Evolutionary conservation across 2,888 invertebrate species (phyloP).

Genomic region (Alviniconcha strummeri): DNA sequence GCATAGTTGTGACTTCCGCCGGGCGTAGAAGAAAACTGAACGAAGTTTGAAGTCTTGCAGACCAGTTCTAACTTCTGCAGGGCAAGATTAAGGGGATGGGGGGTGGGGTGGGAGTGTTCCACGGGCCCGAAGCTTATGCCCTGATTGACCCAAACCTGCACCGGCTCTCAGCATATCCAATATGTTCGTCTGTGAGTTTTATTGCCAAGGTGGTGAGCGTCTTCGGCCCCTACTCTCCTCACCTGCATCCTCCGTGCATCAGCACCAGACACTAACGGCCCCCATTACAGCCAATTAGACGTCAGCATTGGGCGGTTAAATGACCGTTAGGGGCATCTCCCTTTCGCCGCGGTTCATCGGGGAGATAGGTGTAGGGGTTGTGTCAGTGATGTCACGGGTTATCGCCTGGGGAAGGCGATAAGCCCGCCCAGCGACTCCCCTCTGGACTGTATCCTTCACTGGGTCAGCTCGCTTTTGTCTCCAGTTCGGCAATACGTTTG

Average conservation of each 20-base stretch:
- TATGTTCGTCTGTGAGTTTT: background rate
- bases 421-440: background rate
- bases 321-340: conserved; percentile 6
- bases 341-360: background rate
- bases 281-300: conserved; percentile 13
- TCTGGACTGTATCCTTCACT: too few relatives aligned
- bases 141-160: background rate
- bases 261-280: background rate
- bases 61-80: too few relatives aligned
- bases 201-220: background rate
- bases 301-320: background rate
- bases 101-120: too few relatives aligned
- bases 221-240: background rate
- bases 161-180: background rate
- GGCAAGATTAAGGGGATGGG: too few relatives aligned
- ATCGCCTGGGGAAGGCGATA: background rate
- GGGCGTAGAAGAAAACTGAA: too few relatives aligned
- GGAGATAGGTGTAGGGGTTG: background rate
- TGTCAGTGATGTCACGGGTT: background rate
- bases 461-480: too few relatives aligned
- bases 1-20: too few relatives aligned
- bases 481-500: too few relatives aligned
- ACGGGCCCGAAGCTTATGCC: background rate
- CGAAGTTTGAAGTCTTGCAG: too few relatives aligned
- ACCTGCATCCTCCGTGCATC: background rate